phyloP scores from a whole-genome alignment of 2,113 vertebrate species.

The Taurulus bubalis region DNA sequence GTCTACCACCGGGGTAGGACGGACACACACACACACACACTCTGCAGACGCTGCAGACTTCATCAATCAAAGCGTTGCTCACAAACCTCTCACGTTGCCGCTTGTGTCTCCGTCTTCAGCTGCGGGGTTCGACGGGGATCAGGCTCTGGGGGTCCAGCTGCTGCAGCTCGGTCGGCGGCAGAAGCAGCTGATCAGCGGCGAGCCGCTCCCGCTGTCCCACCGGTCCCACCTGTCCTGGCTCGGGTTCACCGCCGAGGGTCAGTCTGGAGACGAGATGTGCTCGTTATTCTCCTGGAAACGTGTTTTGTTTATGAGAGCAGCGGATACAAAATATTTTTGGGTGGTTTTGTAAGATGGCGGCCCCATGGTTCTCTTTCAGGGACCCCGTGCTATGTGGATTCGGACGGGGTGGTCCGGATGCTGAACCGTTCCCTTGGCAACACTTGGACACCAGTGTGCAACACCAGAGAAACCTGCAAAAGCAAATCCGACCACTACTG shows the following conservation, averaged over 20 bases:
- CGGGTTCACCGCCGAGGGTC: constrained; percentile 96
- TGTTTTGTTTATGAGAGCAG: background rate
- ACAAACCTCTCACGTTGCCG: too few species aligned
- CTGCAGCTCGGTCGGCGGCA: constrained; percentile 87
- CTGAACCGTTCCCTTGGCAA: constrained; percentile 91
- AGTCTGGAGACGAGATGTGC: constrained; percentile 10
- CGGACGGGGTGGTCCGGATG: constrained; percentile 90
- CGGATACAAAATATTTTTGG: background rate
- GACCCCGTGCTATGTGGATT: constrained; percentile 92
- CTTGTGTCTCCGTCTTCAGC: constrained; percentile 74
- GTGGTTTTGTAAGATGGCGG: background rate
- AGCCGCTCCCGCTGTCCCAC: constrained; percentile 89
- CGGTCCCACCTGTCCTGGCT: constrained; percentile 91
- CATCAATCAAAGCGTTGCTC: too few species aligned
- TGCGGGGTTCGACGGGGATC: constrained; percentile 93
- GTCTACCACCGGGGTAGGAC: constrained; percentile 91
- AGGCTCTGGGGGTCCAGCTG: constrained; percentile 92
- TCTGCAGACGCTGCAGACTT: too few species aligned
- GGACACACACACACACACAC: background rate
- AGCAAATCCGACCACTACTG: constrained; percentile 95
- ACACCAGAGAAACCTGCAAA: constrained; percentile 92
- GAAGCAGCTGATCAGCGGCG: constrained; percentile 86
- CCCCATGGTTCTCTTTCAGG: constrained; percentile 81
- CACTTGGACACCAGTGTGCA: constrained; percentile 92
- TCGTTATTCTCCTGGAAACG: background rate